phyloP scores from a whole-genome alignment of 2,888 invertebrate species.

The Coecobrya sp. region DNA sequence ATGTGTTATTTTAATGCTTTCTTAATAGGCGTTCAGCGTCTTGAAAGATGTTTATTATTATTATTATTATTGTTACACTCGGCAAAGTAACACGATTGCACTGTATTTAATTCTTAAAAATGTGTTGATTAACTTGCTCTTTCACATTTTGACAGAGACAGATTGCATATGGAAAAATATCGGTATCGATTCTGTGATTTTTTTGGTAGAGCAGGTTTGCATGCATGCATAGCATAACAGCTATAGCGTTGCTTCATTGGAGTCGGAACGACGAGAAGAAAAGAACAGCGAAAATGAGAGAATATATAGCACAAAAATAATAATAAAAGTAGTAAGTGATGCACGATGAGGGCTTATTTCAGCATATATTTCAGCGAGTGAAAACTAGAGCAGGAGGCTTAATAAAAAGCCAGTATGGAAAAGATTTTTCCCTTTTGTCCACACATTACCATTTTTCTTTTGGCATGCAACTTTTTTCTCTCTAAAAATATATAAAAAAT shows the following conservation, averaged over 20 bases:
- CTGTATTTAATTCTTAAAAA: slow-evolving; percentile 41
- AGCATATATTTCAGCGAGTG: background rate
- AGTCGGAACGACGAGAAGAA: background rate
- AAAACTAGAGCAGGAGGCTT: background rate
- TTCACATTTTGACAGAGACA: slow-evolving; percentile 63
- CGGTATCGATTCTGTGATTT: slow-evolving; percentile 23
- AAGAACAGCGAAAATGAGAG: slow-evolving; percentile 2
- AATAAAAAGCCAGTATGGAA: background rate
- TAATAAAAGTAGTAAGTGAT: background rate
- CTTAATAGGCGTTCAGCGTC: slow-evolving; percentile 41
- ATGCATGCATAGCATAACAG: slow-evolving; percentile 38
- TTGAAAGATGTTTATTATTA: background rate
- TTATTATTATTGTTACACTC: background rate
- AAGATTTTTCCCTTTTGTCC: background rate
- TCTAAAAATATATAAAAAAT: background rate
- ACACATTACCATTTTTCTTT: background rate
- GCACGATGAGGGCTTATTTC: slow-evolving; percentile 22
- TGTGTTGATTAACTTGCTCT: slow-evolving; percentile 59
- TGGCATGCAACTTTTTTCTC: background rate
- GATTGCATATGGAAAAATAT: slow-evolving; percentile 56
- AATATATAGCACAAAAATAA: slow-evolving; percentile 3
- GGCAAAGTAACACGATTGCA: slow-evolving; percentile 48
- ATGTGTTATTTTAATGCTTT: slow-evolving; percentile 30
- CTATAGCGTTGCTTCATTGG: background rate
- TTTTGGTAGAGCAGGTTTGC: slow-evolving; percentile 2